Evolutionary conservation across 2,888 invertebrate genomes (phyloP), one percentile per base, ranked within the genome.

Genomic region (Sesamia inferens): DNA sequence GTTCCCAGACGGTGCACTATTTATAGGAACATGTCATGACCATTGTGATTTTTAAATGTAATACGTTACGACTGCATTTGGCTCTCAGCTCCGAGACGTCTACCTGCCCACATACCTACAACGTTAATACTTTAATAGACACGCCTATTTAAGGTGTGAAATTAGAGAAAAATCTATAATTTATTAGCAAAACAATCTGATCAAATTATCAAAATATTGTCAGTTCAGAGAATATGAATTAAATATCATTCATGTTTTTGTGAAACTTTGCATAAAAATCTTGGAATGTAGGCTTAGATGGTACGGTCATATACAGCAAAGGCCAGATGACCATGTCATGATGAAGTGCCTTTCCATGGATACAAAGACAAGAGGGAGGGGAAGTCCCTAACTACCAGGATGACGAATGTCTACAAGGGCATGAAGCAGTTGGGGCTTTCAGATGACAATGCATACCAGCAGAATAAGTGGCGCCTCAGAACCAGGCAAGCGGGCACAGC

Each of bases 1-100:
- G 70, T 48, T 75, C 58, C 55, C 68, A 77, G 64, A 71, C 55
- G 77, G 42, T 67, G 72, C 76, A 76, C 84, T 83, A 85, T 85
- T 83, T 86, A 85, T 84, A 81, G 69, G 71, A 71, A 61, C 77
- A 73, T 81, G 79, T 79, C 85, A 83, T 83, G 81, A 85, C 76
- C 81, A 78, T 76, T 77, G 71, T 78, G 76, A 79, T 83, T 72
- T 86, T 76, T 78, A 76, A 78, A 85, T 85, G 84, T 68, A 86
- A 64, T 62, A 68, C 68, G 69, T 76, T 86, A 83, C 75, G 78
- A 75, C 74, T 83, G 80, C 82, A 68, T 71, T 82, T 83, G 82
- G 82, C 83, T 83, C 83, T 54, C 47, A 71, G 31, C 66, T 63
- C 63, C 48, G 59, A 74, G 54, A 59, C 58, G 54, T 68, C 63